Evolutionary conservation across 2,888 invertebrate genomes (phyloP).

Genomic region (Acanthoscelides obtectus): DNA sequence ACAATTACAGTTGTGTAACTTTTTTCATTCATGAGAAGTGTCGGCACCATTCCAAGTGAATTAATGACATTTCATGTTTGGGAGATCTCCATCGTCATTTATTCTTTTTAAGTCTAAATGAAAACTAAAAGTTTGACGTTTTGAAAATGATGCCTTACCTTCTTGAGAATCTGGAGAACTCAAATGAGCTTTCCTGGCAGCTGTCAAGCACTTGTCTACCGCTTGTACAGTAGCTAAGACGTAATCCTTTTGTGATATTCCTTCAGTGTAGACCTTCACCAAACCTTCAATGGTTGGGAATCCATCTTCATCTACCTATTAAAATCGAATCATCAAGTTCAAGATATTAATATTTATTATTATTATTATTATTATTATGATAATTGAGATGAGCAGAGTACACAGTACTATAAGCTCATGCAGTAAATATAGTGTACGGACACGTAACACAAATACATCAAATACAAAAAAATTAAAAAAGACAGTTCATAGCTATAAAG

Average conservation of each 20-base stretch:
- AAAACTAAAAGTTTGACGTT: no score
- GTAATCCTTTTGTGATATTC: conserved; percentile 72
- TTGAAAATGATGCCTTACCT: no score
- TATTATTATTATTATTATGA: no score
- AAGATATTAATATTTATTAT: no score
- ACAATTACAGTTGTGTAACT: not conserved
- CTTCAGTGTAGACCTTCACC: conserved; percentile 68
- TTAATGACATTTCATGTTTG: not conserved
- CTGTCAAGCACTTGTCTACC: conserved; percentile 62
- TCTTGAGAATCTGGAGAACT: conserved; percentile 33
- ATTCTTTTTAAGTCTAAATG: not conserved
- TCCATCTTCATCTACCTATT: conserved; percentile 64
- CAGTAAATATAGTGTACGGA: no score
- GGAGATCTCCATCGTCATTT: no score
- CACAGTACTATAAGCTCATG: no score
- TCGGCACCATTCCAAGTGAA: not conserved
- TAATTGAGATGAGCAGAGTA: no score
- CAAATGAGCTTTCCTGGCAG: conserved; percentile 48
- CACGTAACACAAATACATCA: no score
- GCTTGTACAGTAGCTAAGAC: conserved; percentile 70
- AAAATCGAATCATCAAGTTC: not conserved
- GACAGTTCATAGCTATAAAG: no score
- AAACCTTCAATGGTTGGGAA: conserved; percentile 72
- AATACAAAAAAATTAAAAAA: no score
- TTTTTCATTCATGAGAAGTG: not conserved